Conservation (phyloP, 2,888 invertebrate species). For the Pterostichus madidus region DNA sequence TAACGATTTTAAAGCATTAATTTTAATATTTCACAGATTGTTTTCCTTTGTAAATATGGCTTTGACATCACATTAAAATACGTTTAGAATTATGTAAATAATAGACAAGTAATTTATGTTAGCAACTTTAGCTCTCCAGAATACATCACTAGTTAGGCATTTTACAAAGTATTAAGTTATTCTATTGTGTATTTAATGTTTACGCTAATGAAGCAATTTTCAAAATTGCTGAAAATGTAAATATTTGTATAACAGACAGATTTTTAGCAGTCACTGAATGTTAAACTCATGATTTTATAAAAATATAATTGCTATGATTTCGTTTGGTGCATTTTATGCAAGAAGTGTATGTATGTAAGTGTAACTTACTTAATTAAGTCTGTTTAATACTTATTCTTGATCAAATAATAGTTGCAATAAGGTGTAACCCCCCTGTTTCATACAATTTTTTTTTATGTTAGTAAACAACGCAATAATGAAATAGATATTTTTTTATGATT, state of each 20-base stretch:
- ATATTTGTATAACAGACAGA: constrained; percentile 36
- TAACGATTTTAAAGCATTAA: constrained; percentile 2
- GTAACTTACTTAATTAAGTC: constrained; percentile 46
- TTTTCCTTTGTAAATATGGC: constrained; percentile 39
- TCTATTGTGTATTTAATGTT: constrained; percentile 55
- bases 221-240: constrained; percentile 62
- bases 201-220: constrained; percentile 54
- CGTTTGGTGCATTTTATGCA: constrained; percentile 4
- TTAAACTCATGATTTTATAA: constrained; percentile 4
- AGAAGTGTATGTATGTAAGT: constrained; percentile 51
- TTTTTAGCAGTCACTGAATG: constrained; percentile 14
- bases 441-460: constrained; percentile 46
- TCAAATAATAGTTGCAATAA: constrained; percentile 19
- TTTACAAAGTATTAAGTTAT: constrained; percentile 62
- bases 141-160: not conserved
- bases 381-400: not conserved
- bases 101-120: constrained; percentile 40
- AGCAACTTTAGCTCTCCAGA: constrained; percentile 33
- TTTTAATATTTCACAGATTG: constrained; percentile 17
- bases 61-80: constrained; percentile 8
- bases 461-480: constrained; percentile 16
- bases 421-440: constrained; percentile 16
- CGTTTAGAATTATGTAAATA: constrained; percentile 39
- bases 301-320: constrained; percentile 33
- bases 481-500: constrained; percentile 42